phyloP scores from a whole-genome alignment of 2,797 vertebrate species.

The Poecilia velifera region DNA sequence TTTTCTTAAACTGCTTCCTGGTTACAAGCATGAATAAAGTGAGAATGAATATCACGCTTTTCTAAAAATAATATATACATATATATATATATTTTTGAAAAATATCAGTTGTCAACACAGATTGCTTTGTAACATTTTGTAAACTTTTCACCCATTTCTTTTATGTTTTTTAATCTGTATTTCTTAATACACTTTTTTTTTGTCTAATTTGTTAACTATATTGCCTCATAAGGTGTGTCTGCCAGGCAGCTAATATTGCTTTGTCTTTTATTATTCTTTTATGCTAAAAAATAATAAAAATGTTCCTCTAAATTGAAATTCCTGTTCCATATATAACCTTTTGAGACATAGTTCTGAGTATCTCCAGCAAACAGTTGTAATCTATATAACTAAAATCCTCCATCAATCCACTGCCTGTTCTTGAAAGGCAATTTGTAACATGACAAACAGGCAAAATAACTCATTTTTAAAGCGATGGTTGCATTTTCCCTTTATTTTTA shows the following conservation, averaged over 20 bases:
- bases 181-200: neutral
- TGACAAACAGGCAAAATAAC: too few species aligned
- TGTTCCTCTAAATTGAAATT: neutral
- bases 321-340: neutral
- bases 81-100: neutral
- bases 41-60: neutral
- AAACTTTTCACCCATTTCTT: neutral
- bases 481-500: neutral
- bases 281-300: constrained; percentile 22
- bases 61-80: neutral
- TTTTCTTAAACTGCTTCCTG: neutral
- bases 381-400: neutral
- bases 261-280: constrained; percentile 21
- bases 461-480: neutral
- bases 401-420: neutral
- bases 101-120: neutral
- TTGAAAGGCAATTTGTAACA: neutral
- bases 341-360: neutral
- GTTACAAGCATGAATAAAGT: neutral
- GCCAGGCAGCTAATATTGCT: constrained; percentile 54
- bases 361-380: neutral
- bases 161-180: constrained; percentile 5
- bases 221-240: constrained; percentile 16
- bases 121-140: neutral
- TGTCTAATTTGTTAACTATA: constrained; percentile 20